Base-by-base conservation (phyloP, 2,888 invertebrate genomes). In the Cephus pulcher region DNA sequence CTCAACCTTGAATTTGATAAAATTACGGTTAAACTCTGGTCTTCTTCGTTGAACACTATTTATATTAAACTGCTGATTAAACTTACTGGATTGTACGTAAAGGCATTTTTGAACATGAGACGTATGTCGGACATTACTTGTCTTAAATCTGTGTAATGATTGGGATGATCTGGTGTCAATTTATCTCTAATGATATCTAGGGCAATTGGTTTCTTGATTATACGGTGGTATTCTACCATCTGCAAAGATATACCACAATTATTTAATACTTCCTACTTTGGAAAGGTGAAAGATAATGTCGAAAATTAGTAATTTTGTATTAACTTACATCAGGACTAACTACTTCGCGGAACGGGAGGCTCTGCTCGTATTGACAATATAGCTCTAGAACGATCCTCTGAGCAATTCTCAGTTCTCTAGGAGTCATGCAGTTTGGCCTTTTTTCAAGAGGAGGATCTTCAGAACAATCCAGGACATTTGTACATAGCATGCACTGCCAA, bases 401-500 rank as follows among this genome's bases (percentile, higher is more conserved):
- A 84, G 96, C 95, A 83, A 96, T 93, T 90, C 95, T 95, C 86
- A 94, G 93, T 90, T 95, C 94, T 82, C 94, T 93, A 77, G 93
- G 87, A 76, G 93, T 92, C 85, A 96, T 93, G 12, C 92, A 93
- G 69, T 81, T 92, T 88, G 86, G 89, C 79, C 92, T 90, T 85
- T 93, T 92, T 88, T 93, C 92, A 79, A 92, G 89, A 87, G 92
- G 85, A 76, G 92, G 88, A 82, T 92, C 93, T 70, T 93, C 92
- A 11, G 93, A 92, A 84, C 94, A 92, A 87, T 95, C 95, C 80
- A 95, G 94, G 88, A 97, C 95, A 92, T 97, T 96, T 85, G 95
- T 96, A 93, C 98, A 98, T 86, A 98, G 93, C 89, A 97, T 94
- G 92, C 98, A 98, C 90, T 97, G 97, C 98, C 98, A 98, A 77